Base-by-base conservation (phyloP, 2,888 invertebrate species). In the Sinodicranocentrus sp. region DNA sequence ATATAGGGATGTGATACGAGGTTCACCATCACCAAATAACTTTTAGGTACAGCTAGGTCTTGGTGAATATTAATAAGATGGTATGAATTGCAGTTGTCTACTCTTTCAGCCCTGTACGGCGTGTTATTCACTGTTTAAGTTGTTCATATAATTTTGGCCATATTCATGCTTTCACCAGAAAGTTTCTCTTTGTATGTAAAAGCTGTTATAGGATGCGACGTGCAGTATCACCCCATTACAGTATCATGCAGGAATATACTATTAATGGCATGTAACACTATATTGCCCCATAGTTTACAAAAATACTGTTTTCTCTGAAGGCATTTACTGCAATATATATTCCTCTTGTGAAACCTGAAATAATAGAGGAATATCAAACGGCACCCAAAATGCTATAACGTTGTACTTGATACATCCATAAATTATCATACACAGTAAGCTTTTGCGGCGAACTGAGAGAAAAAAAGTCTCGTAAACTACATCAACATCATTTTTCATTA, bases 401-500 rank as follows among this genome's bases (percentile, higher is more conserved):
- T 61, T 26, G n/a, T 63, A 17, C 33, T 63, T 63, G n/a, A 63
- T 28, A 63, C 63, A 33, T 19, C 63, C 33, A 63, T 63, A 63
- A 63, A 63, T 63, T 63, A 63, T 63, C 17, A 57, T 57, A 57
- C 57, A 48, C 6, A 57, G 57, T 21, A 2, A 57, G n/a, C 10
- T n/a, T 57, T 57, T 19, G 17, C 13, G 1, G 15, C 21, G 57
- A 63, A n/a, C 25, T 21, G 59, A 59, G 19, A 15, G 10, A 59
- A 23, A 70, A 70, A 25, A 54, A 10, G 10, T 54, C 26, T 19
- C 59, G 26, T 25, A 72, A 72, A 73, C 75, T 84, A 65, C 70
- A 67, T 73, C 68, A 79, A 70, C 79, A 76, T 84, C 84, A 84
- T 84, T 84, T 84, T 80, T 84, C 84, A 84, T 80, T 80, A 84